Percentiles rank a stretch among this genome's conserved stretches.
These are phyloP conservation scores for Volucella bombylans DNA, from an alignment of 2,888 invertebrate genomes.

Conservation along the genomic window DNA sequence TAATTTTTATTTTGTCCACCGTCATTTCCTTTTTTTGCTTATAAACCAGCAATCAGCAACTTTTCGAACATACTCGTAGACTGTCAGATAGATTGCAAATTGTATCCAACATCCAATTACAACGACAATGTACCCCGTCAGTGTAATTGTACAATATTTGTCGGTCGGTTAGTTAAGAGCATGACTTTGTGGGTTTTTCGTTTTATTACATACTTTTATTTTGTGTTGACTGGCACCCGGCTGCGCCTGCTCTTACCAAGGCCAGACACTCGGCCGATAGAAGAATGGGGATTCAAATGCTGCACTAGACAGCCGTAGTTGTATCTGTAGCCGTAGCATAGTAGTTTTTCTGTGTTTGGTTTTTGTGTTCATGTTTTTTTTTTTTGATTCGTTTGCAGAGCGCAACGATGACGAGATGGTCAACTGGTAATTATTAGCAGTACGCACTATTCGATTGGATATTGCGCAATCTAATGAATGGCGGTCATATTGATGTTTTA, in stretches of 20 bases:
- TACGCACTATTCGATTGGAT: conserved; percentile 42
- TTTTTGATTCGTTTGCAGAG: neutral
- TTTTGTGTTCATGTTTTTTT: conserved; percentile 9
- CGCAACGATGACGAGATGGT: conserved; percentile 28
- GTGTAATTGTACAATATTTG: conserved; percentile 32
- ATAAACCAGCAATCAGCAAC: neutral
- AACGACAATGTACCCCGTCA: conserved; percentile 19
- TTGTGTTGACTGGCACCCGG: conserved; percentile 23
- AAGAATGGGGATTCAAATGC: conserved; percentile 22
- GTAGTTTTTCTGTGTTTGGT: neutral
- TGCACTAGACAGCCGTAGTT: neutral
- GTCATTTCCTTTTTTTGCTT: conserved; percentile 20
- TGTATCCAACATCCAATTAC: conserved; percentile 42
- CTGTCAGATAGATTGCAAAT: conserved; percentile 29
- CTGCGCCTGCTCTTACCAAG: conserved; percentile 45
- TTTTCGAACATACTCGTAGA: conserved; percentile 1
- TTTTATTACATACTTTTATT: neutral
- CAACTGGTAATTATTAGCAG: conserved; percentile 22
- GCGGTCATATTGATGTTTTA: conserved; percentile 49
- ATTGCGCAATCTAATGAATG: conserved; percentile 43
- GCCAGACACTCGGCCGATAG: conserved; percentile 37
- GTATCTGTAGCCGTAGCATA: neutral
- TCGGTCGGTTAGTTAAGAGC: conserved; percentile 38
- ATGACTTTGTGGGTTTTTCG: conserved; percentile 24
- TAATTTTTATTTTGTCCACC: neutral